A percentile compares a stretch with the other conserved stretches of the same genome.
Evolutionary conservation across 2,888 invertebrate species (phyloP).

Genomic region (Synergus japonicus): DNA sequence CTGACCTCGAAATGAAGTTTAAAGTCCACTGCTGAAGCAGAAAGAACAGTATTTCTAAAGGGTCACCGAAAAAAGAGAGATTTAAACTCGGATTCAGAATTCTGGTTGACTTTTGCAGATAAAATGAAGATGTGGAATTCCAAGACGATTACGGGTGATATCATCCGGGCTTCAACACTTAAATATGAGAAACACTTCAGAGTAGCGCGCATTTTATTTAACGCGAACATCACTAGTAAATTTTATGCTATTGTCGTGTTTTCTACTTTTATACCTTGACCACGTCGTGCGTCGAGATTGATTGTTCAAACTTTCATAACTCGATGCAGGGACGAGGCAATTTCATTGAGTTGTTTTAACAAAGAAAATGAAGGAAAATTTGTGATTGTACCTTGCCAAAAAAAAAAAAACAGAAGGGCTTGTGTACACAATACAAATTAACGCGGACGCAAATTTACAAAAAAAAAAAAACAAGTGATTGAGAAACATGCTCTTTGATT

Average conservation of each 20-base stretch:
- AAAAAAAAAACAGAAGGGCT: background rate
- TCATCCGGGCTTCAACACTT: slow-evolving; percentile 43
- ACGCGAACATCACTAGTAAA: slow-evolving; percentile 44
- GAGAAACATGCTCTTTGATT: slow-evolving; percentile 12
- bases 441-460: background rate
- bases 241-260: slow-evolving; percentile 62
- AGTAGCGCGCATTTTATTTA: slow-evolving; percentile 53
- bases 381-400: slow-evolving; percentile 18
- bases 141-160: slow-evolving; percentile 29
- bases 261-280: slow-evolving; percentile 68
- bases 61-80: background rate
- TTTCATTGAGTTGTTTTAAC: slow-evolving; percentile 59
- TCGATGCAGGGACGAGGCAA: slow-evolving; percentile 61
- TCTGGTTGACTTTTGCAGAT: background rate
- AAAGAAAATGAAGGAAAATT: background rate
- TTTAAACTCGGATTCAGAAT: background rate
- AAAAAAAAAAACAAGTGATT: slow-evolving; percentile 37
- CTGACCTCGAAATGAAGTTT: background rate
- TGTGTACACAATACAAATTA: slow-evolving; percentile 20
- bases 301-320: slow-evolving; percentile 38
- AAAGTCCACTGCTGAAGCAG: background rate
- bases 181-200: slow-evolving; percentile 43
- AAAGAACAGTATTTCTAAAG: background rate
- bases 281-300: slow-evolving; percentile 43
- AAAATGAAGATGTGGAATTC: background rate